phyloP scores from a whole-genome alignment of 35 echinoderm and acorn worm species.

The Holothuria glaberrima region DNA sequence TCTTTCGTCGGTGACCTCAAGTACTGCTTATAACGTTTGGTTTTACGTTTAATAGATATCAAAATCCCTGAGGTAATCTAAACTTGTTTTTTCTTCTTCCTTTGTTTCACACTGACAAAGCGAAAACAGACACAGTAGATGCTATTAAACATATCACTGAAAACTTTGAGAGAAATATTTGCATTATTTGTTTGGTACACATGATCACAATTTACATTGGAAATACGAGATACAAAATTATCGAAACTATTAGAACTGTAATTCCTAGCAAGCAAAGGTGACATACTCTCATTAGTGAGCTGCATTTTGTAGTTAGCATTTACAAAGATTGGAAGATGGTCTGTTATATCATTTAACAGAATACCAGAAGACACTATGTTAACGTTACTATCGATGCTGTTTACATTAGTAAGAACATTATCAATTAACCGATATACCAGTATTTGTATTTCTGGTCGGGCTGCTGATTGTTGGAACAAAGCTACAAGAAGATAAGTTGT shows the following conservation, averaged over 20 bases:
- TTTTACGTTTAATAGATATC: not conserved
- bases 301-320: not conserved
- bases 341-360: not conserved
- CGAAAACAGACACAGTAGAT: no score
- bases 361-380: not conserved
- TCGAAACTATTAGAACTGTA: no score
- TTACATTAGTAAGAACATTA: no score
- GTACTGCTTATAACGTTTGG: not conserved
- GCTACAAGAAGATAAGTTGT: conserved; percentile 10
- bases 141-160: no score
- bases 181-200: no score
- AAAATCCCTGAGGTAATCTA: not conserved
- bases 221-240: no score
- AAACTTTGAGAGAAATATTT: no score
- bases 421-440: not conserved
- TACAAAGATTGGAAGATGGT: conserved; percentile 16
- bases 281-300: not conserved
- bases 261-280: no score
- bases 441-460: conserved; percentile 9
- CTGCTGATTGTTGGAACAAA: not conserved
- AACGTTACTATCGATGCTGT: not conserved
- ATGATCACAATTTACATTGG: no score
- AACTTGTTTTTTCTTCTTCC: conserved; percentile 5
- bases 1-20: not conserved
- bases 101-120: not conserved